A percentile compares a stretch with the other conserved stretches of the same genome.
These are phyloP conservation scores for Chrysopilus asiliformis DNA, from an alignment of 2,888 invertebrate genomes.

Conservation along the genomic window DNA sequence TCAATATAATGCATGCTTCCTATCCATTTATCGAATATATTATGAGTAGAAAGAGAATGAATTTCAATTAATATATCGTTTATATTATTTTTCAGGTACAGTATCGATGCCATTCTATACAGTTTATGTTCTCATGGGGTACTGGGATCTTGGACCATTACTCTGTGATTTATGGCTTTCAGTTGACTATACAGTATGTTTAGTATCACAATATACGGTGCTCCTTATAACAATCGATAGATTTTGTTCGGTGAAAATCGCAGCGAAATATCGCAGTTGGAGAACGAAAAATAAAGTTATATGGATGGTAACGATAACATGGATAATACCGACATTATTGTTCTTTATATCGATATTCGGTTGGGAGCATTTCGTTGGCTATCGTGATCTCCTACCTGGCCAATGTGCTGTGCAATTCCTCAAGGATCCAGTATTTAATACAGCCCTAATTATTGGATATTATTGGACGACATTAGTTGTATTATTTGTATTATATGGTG, in stretches of 20 bases:
- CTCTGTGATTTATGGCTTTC: constrained; percentile 97
- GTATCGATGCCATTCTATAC: constrained; percentile 99
- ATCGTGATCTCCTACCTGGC: constrained; percentile 70
- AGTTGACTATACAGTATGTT: constrained; percentile 96
- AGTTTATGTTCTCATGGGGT: constrained; percentile 89
- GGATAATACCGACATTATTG: constrained; percentile 90
- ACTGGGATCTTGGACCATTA: constrained; percentile 93
- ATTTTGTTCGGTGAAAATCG: constrained; percentile 97
- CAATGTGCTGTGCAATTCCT: constrained; percentile 95
- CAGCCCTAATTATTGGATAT: constrained; percentile 89
- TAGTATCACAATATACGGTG: constrained; percentile 98
- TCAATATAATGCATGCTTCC: too few relatives aligned
- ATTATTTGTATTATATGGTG: constrained; percentile 88
- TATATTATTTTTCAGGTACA: constrained; percentile 68
- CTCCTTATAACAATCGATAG: constrained; percentile 96
- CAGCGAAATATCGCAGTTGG: constrained; percentile 95
- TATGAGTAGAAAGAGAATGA: neutral
- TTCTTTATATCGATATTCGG: constrained; percentile 98
- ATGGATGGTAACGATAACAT: constrained; percentile 91
- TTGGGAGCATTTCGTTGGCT: constrained; percentile 96
- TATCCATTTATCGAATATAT: too few relatives aligned
- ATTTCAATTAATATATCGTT: constrained; percentile 13
- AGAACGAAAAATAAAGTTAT: constrained; percentile 85
- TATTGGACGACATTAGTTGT: constrained; percentile 97
- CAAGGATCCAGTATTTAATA: constrained; percentile 94